A percentile compares a stretch with the other conserved stretches of the same genome.
Conservation (phyloP, 2,888 invertebrate genomes). For the Drosophila flavopinicola region DNA sequence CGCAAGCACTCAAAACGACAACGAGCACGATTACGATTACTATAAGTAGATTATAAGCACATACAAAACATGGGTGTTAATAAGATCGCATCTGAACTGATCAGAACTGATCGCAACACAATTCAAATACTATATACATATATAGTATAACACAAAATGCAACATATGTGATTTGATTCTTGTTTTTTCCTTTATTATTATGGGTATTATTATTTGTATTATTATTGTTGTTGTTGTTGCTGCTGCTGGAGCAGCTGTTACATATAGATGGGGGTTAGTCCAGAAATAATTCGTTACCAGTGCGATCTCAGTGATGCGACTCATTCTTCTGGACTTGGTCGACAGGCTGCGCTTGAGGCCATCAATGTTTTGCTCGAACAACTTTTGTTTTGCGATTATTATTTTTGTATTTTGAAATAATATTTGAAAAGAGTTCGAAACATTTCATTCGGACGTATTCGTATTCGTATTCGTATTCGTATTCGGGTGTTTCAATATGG, state of each 20-base stretch:
- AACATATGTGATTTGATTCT: slow-evolving; percentile 34
- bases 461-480: slow-evolving; percentile 26
- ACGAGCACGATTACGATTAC: slow-evolving; percentile 43
- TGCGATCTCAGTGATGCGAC: slow-evolving; percentile 92
- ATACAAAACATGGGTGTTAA: slow-evolving; percentile 45
- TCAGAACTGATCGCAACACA: slow-evolving; percentile 49
- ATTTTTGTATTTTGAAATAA: slow-evolving; percentile 59
- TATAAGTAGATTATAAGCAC: slow-evolving; percentile 7
- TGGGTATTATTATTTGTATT: slow-evolving; percentile 22
- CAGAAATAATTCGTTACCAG: slow-evolving; percentile 88
- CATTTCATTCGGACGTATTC: slow-evolving; percentile 17
- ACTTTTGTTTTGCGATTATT: slow-evolving; percentile 83
- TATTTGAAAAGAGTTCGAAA: slow-evolving; percentile 12
- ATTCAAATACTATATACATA: slow-evolving; percentile 35
- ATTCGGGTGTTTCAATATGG: slow-evolving; percentile 31
- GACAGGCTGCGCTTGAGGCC: slow-evolving; percentile 93
- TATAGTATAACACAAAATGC: slow-evolving; percentile 41
- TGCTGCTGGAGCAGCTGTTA: slow-evolving; percentile 23
- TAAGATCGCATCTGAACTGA: slow-evolving; percentile 5
- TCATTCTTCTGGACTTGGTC: slow-evolving; percentile 91
- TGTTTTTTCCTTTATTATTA: slow-evolving; percentile 16
- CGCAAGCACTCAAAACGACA: slow-evolving; percentile 21
- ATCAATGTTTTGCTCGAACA: slow-evolving; percentile 95
- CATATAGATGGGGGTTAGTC: slow-evolving; percentile 68
- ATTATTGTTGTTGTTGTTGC: slow-evolving; percentile 24